These are phyloP conservation scores for Mythimna pallens DNA, from an alignment of 2,888 invertebrate species.

Conservation along the genomic window DNA sequence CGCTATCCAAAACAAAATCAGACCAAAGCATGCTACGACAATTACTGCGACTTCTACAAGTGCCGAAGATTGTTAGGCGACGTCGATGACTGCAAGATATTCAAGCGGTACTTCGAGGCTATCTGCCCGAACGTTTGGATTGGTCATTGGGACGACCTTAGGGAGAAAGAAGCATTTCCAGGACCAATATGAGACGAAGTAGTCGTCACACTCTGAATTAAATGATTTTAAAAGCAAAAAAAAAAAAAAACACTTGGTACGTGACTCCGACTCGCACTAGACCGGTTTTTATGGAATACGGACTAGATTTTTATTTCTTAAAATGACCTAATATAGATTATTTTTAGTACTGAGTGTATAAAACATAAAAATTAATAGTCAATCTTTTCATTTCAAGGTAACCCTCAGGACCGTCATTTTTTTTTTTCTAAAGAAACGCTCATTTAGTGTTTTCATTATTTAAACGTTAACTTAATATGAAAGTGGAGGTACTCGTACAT, in stretches of 20 bases:
- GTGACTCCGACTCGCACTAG: no score
- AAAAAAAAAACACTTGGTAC: no score
- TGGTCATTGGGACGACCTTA: slow-evolving; percentile 83
- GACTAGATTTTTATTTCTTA: no score
- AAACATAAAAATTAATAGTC: no score
- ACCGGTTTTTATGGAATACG: no score
- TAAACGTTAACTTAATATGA: slow-evolving; percentile 2
- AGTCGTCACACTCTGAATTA: slow-evolving; percentile 18
- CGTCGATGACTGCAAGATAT: slow-evolving; percentile 85
- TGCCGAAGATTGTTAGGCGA: slow-evolving; percentile 83
- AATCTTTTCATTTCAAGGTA: neutral
- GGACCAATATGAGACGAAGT: slow-evolving; percentile 75
- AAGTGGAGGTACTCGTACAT: slow-evolving; percentile 32
- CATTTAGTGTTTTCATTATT: neutral
- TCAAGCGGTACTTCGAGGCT: slow-evolving; percentile 87
- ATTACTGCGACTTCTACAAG: slow-evolving; percentile 85
- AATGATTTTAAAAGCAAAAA: slow-evolving; percentile 11
- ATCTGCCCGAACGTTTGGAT: slow-evolving; percentile 87
- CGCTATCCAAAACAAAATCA: slow-evolving; percentile 85
- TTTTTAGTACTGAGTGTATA: no score
- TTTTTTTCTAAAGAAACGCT: slow-evolving; percentile 2
- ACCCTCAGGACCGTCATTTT: neutral
- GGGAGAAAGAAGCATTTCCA: slow-evolving; percentile 84
- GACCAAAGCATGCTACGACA: slow-evolving; percentile 87
- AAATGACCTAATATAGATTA: no score